phyloP scores from a whole-genome alignment of 2,113 vertebrate genomes.

The Mormoops blainvillei region DNA sequence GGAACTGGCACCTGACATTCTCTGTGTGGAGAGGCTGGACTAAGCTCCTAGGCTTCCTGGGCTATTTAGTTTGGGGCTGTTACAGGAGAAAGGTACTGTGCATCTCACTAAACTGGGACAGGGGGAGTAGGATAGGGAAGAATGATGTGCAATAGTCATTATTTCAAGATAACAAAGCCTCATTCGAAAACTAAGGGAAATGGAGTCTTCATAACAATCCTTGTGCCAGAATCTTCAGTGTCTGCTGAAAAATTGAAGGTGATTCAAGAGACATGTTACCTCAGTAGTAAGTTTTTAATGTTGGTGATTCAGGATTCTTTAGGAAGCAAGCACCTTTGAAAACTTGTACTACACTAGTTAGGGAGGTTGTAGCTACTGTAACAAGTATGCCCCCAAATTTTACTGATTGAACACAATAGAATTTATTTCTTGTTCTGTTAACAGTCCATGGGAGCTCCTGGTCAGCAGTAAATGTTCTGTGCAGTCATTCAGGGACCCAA shows the following conservation, averaged over 20 bases:
- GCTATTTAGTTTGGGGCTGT: neutral
- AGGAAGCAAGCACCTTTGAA: neutral
- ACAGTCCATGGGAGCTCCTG: neutral
- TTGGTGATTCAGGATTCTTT: neutral
- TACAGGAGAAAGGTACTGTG: neutral
- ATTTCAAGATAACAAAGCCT: neutral
- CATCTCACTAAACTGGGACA: neutral
- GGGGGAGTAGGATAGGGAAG: neutral
- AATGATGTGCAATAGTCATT: neutral
- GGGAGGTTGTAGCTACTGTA: neutral
- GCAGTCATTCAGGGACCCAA: neutral
- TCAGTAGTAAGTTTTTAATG: neutral
- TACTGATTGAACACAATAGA: neutral
- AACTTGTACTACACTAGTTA: neutral
- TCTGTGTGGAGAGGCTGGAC: neutral
- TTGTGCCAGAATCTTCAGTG: neutral
- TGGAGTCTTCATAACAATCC: neutral
- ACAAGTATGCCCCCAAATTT: neutral
- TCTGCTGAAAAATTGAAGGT: neutral
- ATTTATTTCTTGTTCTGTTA: neutral
- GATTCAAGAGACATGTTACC: neutral
- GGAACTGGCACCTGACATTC: neutral
- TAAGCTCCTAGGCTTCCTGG: neutral
- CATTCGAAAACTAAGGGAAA: neutral
- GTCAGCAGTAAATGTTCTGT: neutral